Conservation (phyloP, 2,113 vertebrate species). For the Isurus oxyrinchus region DNA sequence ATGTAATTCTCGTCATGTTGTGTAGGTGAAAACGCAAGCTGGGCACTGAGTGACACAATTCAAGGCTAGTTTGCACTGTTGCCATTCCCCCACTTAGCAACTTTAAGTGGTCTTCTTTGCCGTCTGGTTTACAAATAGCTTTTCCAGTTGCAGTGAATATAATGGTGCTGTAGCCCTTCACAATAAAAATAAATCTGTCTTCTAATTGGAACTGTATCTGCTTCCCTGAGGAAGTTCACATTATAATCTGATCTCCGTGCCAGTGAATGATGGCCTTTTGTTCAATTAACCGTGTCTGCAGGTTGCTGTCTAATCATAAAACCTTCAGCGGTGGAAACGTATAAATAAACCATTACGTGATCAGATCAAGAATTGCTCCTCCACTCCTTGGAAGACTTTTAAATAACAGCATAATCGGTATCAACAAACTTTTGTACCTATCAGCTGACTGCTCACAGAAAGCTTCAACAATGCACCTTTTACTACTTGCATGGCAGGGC, state of each 20-base stretch:
- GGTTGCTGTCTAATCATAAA: conserved; percentile 14
- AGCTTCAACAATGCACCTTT: not conserved
- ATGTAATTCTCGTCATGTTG: not conserved
- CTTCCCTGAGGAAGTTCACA: not conserved
- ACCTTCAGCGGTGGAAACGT: not conserved
- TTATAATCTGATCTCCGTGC: not conserved
- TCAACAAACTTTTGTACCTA: not conserved
- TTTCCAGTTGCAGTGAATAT: conserved; percentile 7
- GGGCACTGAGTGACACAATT: not conserved
- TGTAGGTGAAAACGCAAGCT: not conserved
- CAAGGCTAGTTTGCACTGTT: not conserved
- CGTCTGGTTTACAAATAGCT: not conserved
- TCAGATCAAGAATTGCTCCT: not conserved
- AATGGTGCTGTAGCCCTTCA: conserved; percentile 19
- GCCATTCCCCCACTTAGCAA: not conserved
- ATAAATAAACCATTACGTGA: conserved; percentile 24
- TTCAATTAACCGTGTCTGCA: conserved; percentile 19
- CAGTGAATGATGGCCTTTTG: conserved; percentile 28
- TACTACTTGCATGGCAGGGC: not conserved
- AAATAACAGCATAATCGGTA: not conserved
- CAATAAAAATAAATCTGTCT: conserved; percentile 33
- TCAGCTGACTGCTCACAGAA: not conserved
- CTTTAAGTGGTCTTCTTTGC: not conserved
- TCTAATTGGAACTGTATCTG: conserved; percentile 30
- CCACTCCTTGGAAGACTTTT: not conserved